Evolutionary conservation across 2,888 invertebrate genomes (phyloP), one percentile per base, ranked within the genome.

Genomic region (Cheilosia pagana): DNA sequence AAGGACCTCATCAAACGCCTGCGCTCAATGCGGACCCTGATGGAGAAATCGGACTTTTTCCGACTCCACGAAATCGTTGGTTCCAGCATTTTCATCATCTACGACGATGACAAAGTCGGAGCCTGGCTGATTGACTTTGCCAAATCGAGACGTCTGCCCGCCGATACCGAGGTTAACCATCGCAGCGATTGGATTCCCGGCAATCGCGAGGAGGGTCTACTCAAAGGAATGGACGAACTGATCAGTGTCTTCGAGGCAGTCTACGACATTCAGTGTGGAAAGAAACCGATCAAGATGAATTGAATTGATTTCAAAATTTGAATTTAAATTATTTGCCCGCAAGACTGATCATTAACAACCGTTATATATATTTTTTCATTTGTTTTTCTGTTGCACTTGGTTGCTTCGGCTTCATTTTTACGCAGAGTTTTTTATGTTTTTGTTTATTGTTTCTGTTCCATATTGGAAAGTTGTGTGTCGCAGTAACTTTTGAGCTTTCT

Each of bases 121-220:
- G 97, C 96, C 7, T 99, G 99, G 99, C 93, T 99, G 88, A 99
- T 99, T 86, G 99, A 99, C 91, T 99, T 99, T 90, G 98, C 98
- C 59, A 99, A 99, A 91, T 98, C 98, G 0, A 94, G 96, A 68
- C 93, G 94, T 67, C 93, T 98, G 57, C 95, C 96, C 0, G 93
- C 94, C 23, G 95, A 95, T 10, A 88, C 93, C 25, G 93, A 92
- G 62, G 94, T 99, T 16, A 95, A 95, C 87, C 99, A 99, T 91
- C 94, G 97, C 74, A 93, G 93, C 7, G 93, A 94, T 14, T 99
- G 99, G 99, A 91, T 94, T 81, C 95, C 97, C 87, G 99, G 98
- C n/a, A 99, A 99, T 91, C 96, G 97, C 90, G 99, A 99, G 92
- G 99, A 99, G 91, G 99, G 99, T 7, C 96, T 98, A 89, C 94